Conservation (phyloP, 53 echinoderm and acorn worm species). For the Arbacia lixula region DNA sequence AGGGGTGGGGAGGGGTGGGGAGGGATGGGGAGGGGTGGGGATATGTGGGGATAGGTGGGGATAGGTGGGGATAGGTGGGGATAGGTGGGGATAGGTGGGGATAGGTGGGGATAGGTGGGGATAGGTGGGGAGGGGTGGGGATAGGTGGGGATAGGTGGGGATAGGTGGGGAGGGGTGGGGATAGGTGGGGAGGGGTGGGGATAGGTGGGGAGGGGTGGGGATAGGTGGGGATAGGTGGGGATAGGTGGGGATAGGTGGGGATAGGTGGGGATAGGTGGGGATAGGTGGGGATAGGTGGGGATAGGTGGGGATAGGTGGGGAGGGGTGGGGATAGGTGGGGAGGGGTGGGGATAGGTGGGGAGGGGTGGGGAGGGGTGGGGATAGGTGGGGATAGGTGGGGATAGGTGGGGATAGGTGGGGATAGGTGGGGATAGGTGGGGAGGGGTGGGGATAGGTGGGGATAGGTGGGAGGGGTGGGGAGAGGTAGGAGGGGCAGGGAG, state of each 20-base stretch:
- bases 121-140: neutral
- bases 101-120: neutral
- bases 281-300: no score
- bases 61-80: neutral
- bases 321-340: neutral
- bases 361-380: no score
- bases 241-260: neutral
- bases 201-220: no score
- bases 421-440: neutral
- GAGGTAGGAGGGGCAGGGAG: neutral
- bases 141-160: neutral
- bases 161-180: neutral
- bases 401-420: neutral
- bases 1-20: neutral
- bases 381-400: neutral
- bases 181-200: neutral
- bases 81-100: neutral
- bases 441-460: neutral
- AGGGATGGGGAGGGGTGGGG: neutral
- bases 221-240: neutral
- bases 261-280: neutral
- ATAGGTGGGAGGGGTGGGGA: no score
- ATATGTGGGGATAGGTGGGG: neutral
- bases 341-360: neutral
- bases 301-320: neutral